Conservation (phyloP, 2,113 vertebrate genomes). For the Naja naja region DNA sequence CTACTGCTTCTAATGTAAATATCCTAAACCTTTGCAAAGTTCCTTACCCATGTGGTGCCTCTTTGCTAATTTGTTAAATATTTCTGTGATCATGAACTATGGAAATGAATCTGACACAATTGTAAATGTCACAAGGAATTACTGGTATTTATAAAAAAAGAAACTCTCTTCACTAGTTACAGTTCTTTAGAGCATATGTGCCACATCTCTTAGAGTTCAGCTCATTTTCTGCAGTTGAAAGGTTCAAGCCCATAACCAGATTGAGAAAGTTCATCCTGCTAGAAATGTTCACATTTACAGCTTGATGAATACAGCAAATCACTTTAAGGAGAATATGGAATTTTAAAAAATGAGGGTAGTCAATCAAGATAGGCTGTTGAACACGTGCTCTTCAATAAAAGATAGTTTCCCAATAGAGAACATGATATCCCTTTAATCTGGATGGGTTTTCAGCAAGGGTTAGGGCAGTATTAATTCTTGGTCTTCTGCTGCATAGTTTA, state of each 20-base stretch:
- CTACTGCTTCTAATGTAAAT: slow-evolving; percentile 46
- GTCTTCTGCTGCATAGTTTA: not conserved
- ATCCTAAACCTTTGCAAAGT: slow-evolving; percentile 41
- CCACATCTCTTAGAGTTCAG: slow-evolving; percentile 59
- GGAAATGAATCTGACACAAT: slow-evolving; percentile 58
- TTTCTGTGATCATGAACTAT: slow-evolving; percentile 48
- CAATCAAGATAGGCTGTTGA: not conserved
- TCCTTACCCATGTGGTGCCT: slow-evolving; percentile 27
- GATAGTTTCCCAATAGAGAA: not conserved
- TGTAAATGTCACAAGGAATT: slow-evolving; percentile 76
- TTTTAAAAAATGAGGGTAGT: slow-evolving; percentile 13
- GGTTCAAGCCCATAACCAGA: slow-evolving; percentile 70
- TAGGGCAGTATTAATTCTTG: not conserved
- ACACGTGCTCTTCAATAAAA: not conserved
- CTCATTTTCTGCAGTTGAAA: slow-evolving; percentile 44
- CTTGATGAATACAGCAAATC: slow-evolving; percentile 42
- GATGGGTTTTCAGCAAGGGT: not conserved
- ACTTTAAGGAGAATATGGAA: slow-evolving; percentile 32
- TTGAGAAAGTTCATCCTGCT: slow-evolving; percentile 63
- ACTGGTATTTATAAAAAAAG: slow-evolving; percentile 71
- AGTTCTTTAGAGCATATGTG: slow-evolving; percentile 59
- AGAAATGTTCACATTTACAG: slow-evolving; percentile 44
- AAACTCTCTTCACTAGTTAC: slow-evolving; percentile 69
- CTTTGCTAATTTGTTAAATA: slow-evolving; percentile 46
- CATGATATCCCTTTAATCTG: not conserved